Conservation (phyloP, 1,140 invertebrate species). For the Euborellia annulipes region DNA sequence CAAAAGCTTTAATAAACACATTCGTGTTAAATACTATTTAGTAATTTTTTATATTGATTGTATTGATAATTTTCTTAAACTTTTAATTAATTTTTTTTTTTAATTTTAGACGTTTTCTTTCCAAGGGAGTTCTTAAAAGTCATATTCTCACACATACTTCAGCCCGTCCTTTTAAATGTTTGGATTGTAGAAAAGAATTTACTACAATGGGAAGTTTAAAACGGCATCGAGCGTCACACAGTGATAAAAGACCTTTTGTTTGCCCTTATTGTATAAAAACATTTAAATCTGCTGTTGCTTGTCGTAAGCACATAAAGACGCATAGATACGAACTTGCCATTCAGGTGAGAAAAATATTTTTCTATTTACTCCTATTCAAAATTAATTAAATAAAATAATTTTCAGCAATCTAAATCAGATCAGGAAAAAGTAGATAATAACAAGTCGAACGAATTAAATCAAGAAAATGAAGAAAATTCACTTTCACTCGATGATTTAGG, state of each 20-base stretch:
- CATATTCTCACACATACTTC: slow-evolving; percentile 41
- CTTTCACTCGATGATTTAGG: too few relatives aligned
- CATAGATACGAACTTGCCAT: slow-evolving; percentile 40
- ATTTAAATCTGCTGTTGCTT: slow-evolving; percentile 49
- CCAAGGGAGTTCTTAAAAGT: slow-evolving; percentile 44
- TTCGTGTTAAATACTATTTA: too few relatives aligned
- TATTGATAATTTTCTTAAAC: neutral
- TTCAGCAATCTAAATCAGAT: too few relatives aligned
- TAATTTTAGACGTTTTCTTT: slow-evolving; percentile 34
- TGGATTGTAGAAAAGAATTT: slow-evolving; percentile 33
- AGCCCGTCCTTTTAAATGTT: slow-evolving; percentile 28
- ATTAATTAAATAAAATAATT: too few relatives aligned
- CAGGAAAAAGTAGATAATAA: too few relatives aligned
- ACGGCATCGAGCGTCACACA: slow-evolving; percentile 39
- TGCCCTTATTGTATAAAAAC: slow-evolving; percentile 57
- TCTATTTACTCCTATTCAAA: too few relatives aligned
- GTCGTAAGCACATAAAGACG: slow-evolving; percentile 52
- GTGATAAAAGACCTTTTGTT: slow-evolving; percentile 42
- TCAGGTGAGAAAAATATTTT: slow-evolving; percentile 8
- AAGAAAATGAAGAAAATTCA: too few relatives aligned
- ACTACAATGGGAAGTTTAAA: slow-evolving; percentile 46
- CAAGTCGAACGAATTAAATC: too few relatives aligned
- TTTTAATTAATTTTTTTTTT: slow-evolving; percentile 6
- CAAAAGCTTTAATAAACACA: too few relatives aligned
- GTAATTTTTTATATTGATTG: neutral